Conservation (phyloP, 2,113 vertebrate species). For the Rhinopomastus cyanomelas region DNA sequence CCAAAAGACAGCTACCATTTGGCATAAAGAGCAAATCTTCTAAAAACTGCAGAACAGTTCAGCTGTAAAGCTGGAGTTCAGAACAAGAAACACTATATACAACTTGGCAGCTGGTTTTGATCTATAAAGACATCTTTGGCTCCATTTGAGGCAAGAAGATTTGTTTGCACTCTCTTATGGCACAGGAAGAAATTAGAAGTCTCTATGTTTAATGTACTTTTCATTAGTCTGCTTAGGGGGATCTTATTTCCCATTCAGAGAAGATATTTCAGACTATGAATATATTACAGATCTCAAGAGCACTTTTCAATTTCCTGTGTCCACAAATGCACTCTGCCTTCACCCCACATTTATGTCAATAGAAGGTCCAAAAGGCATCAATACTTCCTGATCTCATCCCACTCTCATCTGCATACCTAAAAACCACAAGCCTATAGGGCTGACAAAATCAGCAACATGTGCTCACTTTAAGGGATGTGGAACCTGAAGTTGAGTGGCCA, state of each 20-base stretch:
- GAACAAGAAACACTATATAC: not conserved
- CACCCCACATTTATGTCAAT: slow-evolving; percentile 16
- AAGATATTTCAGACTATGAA: not conserved
- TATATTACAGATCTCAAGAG: not conserved
- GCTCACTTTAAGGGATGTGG: not conserved
- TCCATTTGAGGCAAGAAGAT: not conserved
- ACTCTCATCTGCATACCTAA: not conserved
- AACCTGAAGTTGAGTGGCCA: not conserved
- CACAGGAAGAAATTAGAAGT: not conserved
- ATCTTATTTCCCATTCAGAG: not conserved
- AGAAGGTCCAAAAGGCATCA: not conserved
- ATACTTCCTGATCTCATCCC: not conserved
- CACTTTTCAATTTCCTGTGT: slow-evolving; percentile 24
- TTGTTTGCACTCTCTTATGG: not conserved
- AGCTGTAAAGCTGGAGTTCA: not conserved
- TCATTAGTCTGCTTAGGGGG: not conserved
- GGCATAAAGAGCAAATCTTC: not conserved
- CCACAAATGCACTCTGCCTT: not conserved
- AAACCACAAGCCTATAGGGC: not conserved
- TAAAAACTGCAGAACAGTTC: not conserved
- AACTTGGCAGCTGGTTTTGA: not conserved
- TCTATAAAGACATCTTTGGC: not conserved
- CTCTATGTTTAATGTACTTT: not conserved
- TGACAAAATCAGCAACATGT: not conserved
- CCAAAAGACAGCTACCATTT: not conserved